phyloP scores from a whole-genome alignment of 2,113 vertebrate species.

The Neodon shergylaensis region DNA sequence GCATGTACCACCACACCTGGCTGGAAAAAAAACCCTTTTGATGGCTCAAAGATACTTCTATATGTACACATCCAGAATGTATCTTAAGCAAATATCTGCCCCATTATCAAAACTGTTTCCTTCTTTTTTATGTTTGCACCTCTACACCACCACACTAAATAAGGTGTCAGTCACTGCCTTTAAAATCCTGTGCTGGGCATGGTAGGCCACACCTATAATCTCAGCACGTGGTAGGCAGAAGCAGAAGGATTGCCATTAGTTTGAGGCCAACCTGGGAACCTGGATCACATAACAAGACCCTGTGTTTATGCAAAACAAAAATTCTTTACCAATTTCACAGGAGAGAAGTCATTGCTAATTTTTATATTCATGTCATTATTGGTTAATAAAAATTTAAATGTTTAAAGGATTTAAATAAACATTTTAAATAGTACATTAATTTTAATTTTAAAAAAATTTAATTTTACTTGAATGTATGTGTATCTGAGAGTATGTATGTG shows the following conservation, averaged over 20 bases:
- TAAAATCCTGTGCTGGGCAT: background rate
- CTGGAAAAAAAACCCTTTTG: conserved; percentile 44
- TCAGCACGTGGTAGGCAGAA: background rate
- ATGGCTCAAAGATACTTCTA: background rate
- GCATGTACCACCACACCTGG: background rate
- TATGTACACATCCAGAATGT: background rate
- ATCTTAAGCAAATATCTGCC: background rate
- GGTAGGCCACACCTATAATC: no score
- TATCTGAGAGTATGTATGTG: background rate
- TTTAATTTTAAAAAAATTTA: background rate
- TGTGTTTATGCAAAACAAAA: background rate
- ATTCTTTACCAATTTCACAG: conserved; percentile 33
- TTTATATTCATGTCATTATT: conserved; percentile 22
- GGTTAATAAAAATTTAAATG: background rate
- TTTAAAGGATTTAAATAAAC: no score
- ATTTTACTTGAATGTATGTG: background rate
- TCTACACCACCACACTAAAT: background rate
- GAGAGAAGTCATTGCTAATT: conserved; percentile 13
- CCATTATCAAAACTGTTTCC: background rate
- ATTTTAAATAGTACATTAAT: background rate
- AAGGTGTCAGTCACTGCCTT: background rate
- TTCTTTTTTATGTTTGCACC: background rate
- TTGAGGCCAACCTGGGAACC: background rate
- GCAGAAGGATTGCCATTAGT: background rate
- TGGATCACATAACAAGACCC: background rate